Evolutionary conservation across 2,113 vertebrate species (phyloP).

Genomic region (Tachysurus fulvidraco): DNA sequence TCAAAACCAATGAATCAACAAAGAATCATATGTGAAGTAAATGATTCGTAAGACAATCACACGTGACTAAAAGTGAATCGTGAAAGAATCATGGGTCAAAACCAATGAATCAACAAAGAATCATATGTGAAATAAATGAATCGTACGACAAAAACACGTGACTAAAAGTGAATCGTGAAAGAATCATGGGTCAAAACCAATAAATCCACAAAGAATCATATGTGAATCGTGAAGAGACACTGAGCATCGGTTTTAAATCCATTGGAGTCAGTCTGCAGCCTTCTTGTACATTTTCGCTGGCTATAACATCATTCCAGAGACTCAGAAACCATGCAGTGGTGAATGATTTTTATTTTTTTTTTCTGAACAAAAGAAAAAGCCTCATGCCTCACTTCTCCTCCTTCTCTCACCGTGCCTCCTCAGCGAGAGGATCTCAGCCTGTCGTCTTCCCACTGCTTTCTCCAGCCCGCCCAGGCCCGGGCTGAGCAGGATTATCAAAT

Average conservation of each 20-base stretch:
- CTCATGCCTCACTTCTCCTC: slow-evolving; percentile 5
- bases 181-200: too few species aligned
- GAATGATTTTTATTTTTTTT: background rate
- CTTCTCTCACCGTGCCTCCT: background rate
- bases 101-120: too few species aligned
- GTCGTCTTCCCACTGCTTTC: slow-evolving; percentile 34
- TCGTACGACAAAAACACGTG: too few species aligned
- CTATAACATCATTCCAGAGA: background rate
- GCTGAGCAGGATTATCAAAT: slow-evolving; percentile 55
- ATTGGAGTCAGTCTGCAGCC: background rate
- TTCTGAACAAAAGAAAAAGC: slow-evolving; percentile 19
- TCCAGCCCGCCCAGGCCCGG: slow-evolving; percentile 32
- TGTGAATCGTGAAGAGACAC: too few species aligned
- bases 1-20: too few species aligned
- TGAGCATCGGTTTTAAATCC: background rate
- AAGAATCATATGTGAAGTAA: too few species aligned
- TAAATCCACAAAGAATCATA: too few species aligned
- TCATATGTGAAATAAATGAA: too few species aligned
- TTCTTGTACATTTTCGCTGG: background rate
- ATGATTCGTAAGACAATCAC: too few species aligned
- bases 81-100: too few species aligned
- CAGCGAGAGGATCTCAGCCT: background rate
- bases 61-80: too few species aligned
- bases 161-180: too few species aligned
- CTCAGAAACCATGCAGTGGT: background rate